Base-by-base conservation (phyloP, 2,888 invertebrate genomes). In the Lasioglossum morio region DNA sequence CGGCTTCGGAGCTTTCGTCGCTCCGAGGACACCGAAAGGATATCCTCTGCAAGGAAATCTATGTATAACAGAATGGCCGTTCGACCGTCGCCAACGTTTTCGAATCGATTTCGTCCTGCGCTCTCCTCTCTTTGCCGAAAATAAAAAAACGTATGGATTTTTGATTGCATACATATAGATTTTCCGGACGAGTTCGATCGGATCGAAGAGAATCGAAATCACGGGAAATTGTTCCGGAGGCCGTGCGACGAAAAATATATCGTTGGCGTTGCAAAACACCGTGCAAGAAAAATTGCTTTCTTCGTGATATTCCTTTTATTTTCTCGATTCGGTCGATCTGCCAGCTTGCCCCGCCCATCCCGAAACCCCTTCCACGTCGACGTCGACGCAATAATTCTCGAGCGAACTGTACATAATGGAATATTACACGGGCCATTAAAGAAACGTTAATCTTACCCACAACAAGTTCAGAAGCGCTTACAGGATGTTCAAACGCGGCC, bases 351-450 rank as follows among this genome's bases (percentile, higher is more conserved):
- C 72, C 60, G 34, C 57, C 46, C 63, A 30, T 30, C 63, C 63
- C 63, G 30, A 63, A 63, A 30, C 60, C 30, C 53, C 30, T 60
- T 60, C 37, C 81, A n/a, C 60, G 73, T 30, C 79, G 82, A 82
- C 86, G 87, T 82, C 83, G 87, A 83, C 79, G 88, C 85, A 91
- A 92, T 92, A 93, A 93, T 92, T 90, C 87, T 89, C 88, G 90
- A 79, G 86, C 88, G 86, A 86, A 89, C 90, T 89, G 89, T 88
- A 89, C 90, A 92, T 94, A 94, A 95, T 95, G 93, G 94, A 94
- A 94, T 94, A 94, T 95, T 94, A 94, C 94, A 94, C 94, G 94
- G 93, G 90, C 94, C 94, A 95, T 95, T 95, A 94, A 94, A 94
- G 94, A 94, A 94, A 93, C 94, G 94, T 94, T 95, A 94, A 95